Base-by-base conservation (phyloP, 2,888 invertebrate genomes). In the Melikaiella ostensackeni region DNA sequence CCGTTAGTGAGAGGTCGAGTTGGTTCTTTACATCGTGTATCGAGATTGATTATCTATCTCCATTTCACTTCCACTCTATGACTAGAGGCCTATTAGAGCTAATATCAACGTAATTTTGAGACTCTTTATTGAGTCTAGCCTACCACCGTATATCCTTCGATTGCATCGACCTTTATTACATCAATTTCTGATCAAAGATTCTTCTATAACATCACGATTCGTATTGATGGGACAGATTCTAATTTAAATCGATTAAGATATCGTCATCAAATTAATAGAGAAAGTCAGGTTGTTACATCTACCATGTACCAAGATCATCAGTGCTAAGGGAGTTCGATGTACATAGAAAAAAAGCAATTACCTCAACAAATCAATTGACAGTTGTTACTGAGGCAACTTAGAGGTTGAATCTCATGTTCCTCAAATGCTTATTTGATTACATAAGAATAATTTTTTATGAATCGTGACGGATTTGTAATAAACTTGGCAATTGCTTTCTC, bases 31-130 rank as follows among this genome's bases (percentile, higher is more conserved):
- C 24, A 57, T 13, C 24, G 57, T 24, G 11, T 24, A 57, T 57
- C 11, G 21, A 2, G 24, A 21, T 57, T 24, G 24, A 57, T 57
- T 24, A 75, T 57, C 42, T 46, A 35, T 35, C 73, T 74, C 77
- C 78, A 82, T 82, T 82, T 77, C 66, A 64, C 76, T 64, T 75
- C 59, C 73, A 73, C 82, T 75, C 46, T 55, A 66, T 76, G 46
- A 64, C 35, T 75, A 73, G 35, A 77, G 19, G 76, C 61, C 57
- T 33, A 78, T 70, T 74, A 62, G 42, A 70, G 61, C 63, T 74
- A 76, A 78, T 74, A 30, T 42, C 75, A 33, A 63, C 42, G 76
- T 66, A 77, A 74, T 80, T 75, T 79, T 77, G 38, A 73, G 77
- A 79, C 66, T 50, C 16, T 59, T 59, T 59, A 59, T 59, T 27